These are phyloP conservation scores for Scaptomyza flava DNA, from an alignment of 2,888 invertebrate genomes.

Conservation along the genomic window DNA sequence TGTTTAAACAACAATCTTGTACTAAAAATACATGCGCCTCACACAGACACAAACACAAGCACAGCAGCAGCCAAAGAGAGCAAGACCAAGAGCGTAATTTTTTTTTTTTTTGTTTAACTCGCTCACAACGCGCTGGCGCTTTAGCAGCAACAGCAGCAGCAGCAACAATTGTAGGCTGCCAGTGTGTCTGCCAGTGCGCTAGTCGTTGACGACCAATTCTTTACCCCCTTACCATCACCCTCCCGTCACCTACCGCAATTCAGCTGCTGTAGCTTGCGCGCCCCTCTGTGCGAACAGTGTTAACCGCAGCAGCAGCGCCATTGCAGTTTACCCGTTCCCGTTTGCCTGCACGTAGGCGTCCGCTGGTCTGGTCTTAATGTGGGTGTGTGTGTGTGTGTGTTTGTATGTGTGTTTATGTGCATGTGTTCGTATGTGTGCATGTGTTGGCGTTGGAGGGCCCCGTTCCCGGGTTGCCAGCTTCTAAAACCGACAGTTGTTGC, in stretches of 20 bases:
- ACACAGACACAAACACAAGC: constrained; percentile 21
- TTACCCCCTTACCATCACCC: constrained; percentile 2
- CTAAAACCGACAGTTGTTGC: constrained; percentile 37
- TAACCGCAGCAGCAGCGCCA: constrained; percentile 53
- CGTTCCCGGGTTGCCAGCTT: constrained; percentile 55
- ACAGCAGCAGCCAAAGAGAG: constrained; percentile 21
- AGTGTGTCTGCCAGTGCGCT: constrained; percentile 78
- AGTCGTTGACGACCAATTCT: constrained; percentile 46
- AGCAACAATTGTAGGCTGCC: constrained; percentile 61
- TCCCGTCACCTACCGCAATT: not conserved
- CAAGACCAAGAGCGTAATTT: constrained; percentile 18
- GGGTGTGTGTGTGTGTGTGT: constrained; percentile 9
- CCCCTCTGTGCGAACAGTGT: constrained; percentile 20
- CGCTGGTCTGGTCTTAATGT: constrained; percentile 57
- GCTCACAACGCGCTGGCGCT: constrained; percentile 62
- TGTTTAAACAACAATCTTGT: constrained; percentile 81
- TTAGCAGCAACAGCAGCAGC: constrained; percentile 30
- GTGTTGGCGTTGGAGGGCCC: constrained; percentile 73
- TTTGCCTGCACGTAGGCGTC: constrained; percentile 68
- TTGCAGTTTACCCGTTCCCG: constrained; percentile 61
- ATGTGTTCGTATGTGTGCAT: not conserved
- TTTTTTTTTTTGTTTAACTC: constrained; percentile 9
- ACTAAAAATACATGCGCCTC: constrained; percentile 77
- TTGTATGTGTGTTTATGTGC: not conserved
- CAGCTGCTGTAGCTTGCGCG: constrained; percentile 22